These are phyloP conservation scores for Apocrypta bakeri DNA, from an alignment of 1,140 invertebrate species.

Conservation along the genomic window DNA sequence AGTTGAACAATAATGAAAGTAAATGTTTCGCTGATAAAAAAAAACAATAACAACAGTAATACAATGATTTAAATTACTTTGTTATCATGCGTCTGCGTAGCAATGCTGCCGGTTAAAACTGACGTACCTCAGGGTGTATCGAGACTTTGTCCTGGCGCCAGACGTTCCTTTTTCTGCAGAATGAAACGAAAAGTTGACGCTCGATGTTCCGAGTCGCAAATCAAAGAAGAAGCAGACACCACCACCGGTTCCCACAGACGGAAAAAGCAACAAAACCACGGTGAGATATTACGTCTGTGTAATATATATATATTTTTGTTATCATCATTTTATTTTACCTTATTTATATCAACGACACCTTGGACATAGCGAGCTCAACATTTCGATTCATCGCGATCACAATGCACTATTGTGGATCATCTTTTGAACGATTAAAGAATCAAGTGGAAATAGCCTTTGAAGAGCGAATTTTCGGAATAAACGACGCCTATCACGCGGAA, in stretches of 20 bases:
- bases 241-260: slow-evolving; percentile 78
- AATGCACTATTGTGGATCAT: too few relatives aligned
- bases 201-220: slow-evolving; percentile 66
- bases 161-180: slow-evolving; percentile 94
- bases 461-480: neutral
- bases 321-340: neutral
- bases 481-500: neutral
- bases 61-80: neutral
- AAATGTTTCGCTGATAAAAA: too few relatives aligned
- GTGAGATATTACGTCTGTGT: slow-evolving; percentile 63
- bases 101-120: slow-evolving; percentile 93
- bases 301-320: slow-evolving; percentile 22
- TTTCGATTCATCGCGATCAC: too few relatives aligned
- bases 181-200: slow-evolving; percentile 87
- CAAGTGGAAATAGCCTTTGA: too few relatives aligned
- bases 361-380: too few relatives aligned
- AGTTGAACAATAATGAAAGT: too few relatives aligned
- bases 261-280: slow-evolving; percentile 80
- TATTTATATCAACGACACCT: too few relatives aligned
- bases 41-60: too few relatives aligned
- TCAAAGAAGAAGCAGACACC: slow-evolving; percentile 85
- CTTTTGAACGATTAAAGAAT: neutral
- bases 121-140: slow-evolving; percentile 85
- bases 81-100: slow-evolving; percentile 75
- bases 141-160: slow-evolving; percentile 88